Conservation (phyloP, 1,140 invertebrate species). For the Panulirus ornatus region DNA sequence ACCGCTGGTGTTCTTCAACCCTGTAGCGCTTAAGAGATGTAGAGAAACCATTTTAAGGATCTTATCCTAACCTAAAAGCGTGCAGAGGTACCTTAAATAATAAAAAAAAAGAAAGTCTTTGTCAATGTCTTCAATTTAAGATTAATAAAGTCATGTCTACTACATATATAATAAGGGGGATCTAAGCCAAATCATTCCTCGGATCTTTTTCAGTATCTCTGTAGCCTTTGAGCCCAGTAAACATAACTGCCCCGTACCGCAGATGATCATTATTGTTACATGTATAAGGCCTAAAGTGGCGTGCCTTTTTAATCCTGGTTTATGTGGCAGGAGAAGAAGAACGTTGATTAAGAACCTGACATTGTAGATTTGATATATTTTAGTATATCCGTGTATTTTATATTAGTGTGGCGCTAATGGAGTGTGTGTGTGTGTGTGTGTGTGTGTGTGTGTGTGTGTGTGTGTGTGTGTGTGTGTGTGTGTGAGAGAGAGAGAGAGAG, state of each 20-base stretch:
- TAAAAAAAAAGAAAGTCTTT: slow-evolving; percentile 16
- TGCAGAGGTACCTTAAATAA: slow-evolving; percentile 31
- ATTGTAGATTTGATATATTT: slow-evolving; percentile 6
- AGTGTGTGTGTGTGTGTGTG: not conserved
- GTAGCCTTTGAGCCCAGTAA: slow-evolving; percentile 1
- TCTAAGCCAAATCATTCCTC: not conserved
- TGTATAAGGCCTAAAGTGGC: slow-evolving; percentile 30
- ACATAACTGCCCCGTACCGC: not conserved
- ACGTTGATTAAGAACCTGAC: slow-evolving; percentile 6
- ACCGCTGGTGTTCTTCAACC: not conserved
- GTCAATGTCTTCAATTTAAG: slow-evolving; percentile 10
- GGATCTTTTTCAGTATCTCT: slow-evolving; percentile 5
- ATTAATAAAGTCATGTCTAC: not conserved
- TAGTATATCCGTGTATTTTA: not conserved
- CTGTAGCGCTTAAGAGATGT: not conserved
- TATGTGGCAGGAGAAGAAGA: slow-evolving; percentile 20
- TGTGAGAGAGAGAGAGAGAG: slow-evolving; percentile 8
- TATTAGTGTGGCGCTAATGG: not conserved
- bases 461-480: not conserved
- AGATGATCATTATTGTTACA: too few relatives aligned
- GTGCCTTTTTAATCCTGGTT: slow-evolving; percentile 25
- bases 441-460: not conserved
- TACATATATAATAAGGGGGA: not conserved
- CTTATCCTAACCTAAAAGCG: not conserved
- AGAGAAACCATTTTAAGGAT: not conserved